Conservation (phyloP, 2,888 invertebrate species). For the Antitype chi region DNA sequence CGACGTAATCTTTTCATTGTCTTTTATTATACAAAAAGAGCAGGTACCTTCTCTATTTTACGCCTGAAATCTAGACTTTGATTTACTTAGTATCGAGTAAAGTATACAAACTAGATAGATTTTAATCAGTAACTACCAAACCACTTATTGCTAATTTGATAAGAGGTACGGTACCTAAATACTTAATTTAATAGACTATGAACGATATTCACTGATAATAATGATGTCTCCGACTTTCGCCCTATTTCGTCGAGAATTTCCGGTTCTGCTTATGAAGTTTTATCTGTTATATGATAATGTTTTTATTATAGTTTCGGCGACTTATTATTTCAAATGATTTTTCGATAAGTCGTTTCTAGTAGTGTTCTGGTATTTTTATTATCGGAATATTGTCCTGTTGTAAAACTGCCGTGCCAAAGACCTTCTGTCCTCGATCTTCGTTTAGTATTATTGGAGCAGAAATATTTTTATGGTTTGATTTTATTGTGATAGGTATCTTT, state of each 20-base stretch:
- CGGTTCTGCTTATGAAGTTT: slow-evolving; percentile 8
- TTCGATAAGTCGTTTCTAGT: slow-evolving; percentile 26
- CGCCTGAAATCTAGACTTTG: slow-evolving; percentile 1
- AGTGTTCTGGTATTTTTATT: slow-evolving; percentile 15
- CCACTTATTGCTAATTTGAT: slow-evolving; percentile 13
- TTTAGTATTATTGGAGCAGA: slow-evolving; percentile 29
- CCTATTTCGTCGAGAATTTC: slow-evolving; percentile 8
- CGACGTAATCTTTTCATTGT: neutral
- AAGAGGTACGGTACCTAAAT: neutral
- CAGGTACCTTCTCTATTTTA: no score
- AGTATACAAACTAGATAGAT: neutral
- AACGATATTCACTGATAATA: slow-evolving; percentile 27
- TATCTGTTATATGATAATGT: slow-evolving; percentile 39
- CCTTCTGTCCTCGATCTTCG: slow-evolving; percentile 28
- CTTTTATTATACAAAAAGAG: neutral
- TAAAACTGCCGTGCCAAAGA: slow-evolving; percentile 16
- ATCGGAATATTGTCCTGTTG: slow-evolving; percentile 28
- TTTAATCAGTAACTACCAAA: slow-evolving; percentile 20
- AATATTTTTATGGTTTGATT: slow-evolving; percentile 15
- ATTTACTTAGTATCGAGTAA: slow-evolving; percentile 5
- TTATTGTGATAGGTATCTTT: slow-evolving; percentile 9
- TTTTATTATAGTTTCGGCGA: slow-evolving; percentile 25
- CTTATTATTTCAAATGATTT: slow-evolving; percentile 33
- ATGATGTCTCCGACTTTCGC: slow-evolving; percentile 15
- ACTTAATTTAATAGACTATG: slow-evolving; percentile 15